Conservation (phyloP, 2,113 vertebrate genomes). For the Henicopernis longicauda region DNA sequence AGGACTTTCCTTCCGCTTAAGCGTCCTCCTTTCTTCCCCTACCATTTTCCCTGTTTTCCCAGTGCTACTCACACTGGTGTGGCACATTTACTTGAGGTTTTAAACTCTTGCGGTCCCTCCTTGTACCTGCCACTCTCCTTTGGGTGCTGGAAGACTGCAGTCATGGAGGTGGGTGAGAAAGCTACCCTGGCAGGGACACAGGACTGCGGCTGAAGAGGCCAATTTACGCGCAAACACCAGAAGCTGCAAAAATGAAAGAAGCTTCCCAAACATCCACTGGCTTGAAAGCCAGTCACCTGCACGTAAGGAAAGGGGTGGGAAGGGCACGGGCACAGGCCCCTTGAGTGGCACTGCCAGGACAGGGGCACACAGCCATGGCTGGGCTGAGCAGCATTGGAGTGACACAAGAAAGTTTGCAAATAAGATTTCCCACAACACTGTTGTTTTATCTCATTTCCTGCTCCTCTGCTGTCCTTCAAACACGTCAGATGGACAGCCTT, state of each 20-base stretch:
- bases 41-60: background rate
- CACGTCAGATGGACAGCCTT: background rate
- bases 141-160: background rate
- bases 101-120: background rate
- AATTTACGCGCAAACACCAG: background rate
- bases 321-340: background rate
- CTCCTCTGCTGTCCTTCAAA: background rate
- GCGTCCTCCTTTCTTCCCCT: rapidly evolving
- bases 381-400: background rate
- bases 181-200: background rate
- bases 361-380: rapidly evolving
- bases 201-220: rapidly evolving
- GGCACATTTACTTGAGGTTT: background rate
- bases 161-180: background rate
- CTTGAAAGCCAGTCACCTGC: background rate
- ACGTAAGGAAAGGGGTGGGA: background rate
- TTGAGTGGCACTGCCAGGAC: background rate
- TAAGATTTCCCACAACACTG: background rate
- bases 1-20: background rate
- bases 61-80: rapidly evolving
- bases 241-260: background rate
- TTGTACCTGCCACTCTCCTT: background rate
- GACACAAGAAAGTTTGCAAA: background rate
- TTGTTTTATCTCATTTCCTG: background rate
- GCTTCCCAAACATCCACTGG: background rate